These are phyloP conservation scores for Saxicola maurus DNA, from an alignment of 2,797 vertebrate genomes.

Conservation along the genomic window DNA sequence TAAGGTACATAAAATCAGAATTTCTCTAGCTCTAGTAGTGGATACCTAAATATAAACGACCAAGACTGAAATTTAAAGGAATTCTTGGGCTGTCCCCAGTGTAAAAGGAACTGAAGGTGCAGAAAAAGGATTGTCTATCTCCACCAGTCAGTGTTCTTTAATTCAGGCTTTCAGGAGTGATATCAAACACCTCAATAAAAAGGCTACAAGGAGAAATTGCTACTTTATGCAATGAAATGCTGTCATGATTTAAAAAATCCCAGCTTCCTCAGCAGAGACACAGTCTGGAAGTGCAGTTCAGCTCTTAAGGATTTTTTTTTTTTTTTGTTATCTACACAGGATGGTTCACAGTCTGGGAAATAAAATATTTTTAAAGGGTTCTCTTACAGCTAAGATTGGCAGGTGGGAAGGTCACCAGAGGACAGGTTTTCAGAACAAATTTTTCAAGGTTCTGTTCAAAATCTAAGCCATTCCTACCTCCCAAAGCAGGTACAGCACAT, in stretches of 20 bases:
- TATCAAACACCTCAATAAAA: background rate
- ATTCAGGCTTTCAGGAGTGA: background rate
- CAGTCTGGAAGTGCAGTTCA: background rate
- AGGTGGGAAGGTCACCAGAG: background rate
- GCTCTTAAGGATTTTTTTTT: background rate
- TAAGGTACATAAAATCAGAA: background rate
- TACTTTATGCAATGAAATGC: background rate
- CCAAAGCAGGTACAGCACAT: background rate
- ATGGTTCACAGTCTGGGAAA: background rate
- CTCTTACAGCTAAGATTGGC: background rate
- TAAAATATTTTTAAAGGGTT: background rate
- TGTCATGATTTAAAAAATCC: background rate
- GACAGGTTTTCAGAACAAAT: background rate
- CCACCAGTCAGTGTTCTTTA: background rate
- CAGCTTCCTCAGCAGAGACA: background rate
- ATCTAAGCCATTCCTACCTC: background rate
- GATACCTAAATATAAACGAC: background rate
- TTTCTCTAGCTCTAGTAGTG: background rate
- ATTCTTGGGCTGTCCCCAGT: background rate
- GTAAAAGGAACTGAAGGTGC: background rate
- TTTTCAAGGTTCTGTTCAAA: background rate
- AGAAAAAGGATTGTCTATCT: background rate
- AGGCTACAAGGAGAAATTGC: background rate
- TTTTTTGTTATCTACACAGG: background rate
- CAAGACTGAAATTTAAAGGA: background rate